Base-by-base conservation (phyloP, 2,113 vertebrate genomes). In the Corapipo altera region DNA sequence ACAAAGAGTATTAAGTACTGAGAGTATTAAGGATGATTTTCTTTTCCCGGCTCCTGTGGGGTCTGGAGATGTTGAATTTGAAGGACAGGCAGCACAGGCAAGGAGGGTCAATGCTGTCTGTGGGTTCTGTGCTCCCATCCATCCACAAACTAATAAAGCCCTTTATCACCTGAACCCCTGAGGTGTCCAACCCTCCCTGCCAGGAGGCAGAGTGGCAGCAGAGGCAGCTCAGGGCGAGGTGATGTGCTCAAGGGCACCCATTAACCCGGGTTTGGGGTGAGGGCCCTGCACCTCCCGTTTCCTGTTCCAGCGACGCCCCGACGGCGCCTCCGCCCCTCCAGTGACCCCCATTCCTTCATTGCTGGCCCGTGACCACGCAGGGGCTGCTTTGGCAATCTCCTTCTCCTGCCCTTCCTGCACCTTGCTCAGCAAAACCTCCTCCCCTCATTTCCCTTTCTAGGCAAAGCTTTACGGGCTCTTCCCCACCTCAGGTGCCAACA, bases 261-360 rank as follows among this genome's bases (percentile, higher is more conserved):
- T 81, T 85, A 95, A 70, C 7, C 52, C 52, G 48, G 74, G 35
- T 21, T 55, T 30, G 85, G 91, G 82, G 9, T 21, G 85, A 88
- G 72, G 52, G 79, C 92, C 46, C 88, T 23, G 22, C 23, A 8
- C 91, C 76, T 95, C 96, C 96, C 67, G 11, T 85, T 97, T 95
- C 88, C 92, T 95, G 79, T 32, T 54, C 0, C 57, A 78, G 84
- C 35, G 76, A 84, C 21, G 73, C 66, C 27, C 82, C 71, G 54
- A 46, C 2, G 4, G 52, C 71, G 21, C 71, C 92, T 93, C 93
- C 95, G 0, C 96, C 95, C 84, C 91, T 21, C 0, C 30, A 3
- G 52, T 96, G 93, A 96, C 96, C 95, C 91, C 95, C 83, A 96
- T 96, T 78, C 91, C 92, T 91, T 32, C 95, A 33, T 19, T 61